Base-by-base conservation (phyloP, 2,888 invertebrate genomes). In the Drosophila buzzatii region DNA sequence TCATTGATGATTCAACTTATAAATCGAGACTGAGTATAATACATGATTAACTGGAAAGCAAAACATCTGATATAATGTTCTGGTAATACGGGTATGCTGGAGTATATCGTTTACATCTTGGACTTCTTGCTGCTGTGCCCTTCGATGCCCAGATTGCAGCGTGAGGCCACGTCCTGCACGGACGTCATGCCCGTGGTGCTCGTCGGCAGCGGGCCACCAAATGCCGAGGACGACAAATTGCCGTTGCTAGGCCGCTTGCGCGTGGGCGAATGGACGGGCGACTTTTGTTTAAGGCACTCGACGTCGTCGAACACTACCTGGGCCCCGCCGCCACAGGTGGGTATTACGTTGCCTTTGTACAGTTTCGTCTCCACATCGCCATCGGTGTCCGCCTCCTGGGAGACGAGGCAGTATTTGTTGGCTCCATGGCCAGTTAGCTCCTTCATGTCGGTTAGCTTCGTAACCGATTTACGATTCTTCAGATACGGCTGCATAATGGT, bases 221-320 rank as follows among this genome's bases (percentile, higher is more conserved):
- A 77, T 9, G 79, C 85, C 8, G 91, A 78, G 20, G 79, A 71
- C 1, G 91, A 73, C 33, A 79, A 56, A 2, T 71, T 82, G 37
- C 80, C 73, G 67, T 91, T 91, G 69, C 92, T 93, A 5, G 92
- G 91, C 7, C 93, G 91, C 68, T 93, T 94, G 5, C 93, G 91
- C 23, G 91, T 91, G 6, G 93, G 93, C n/a, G 93, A 93, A 47
- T 89, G 92, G 1, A 94, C 95, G 0, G 97, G 97, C 0, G 97
- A 97, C 86, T 95, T 95, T 90, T 98, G 98, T 77, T 95, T 96
- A 10, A 99, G 92, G 91, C 96, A 96, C 92, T 99, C 99, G 1
- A 99, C 97, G 92, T 99, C 99, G 83, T 97, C 97, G 91, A 99
- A 98, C 33, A 99, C 96, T 0, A 99, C 97, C 90, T 99, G 98